Percentiles rank a stretch among this genome's conserved stretches.
phyloP scores from a whole-genome alignment of 1,140 invertebrate genomes.

The Lordiphosa clarofinis region DNA sequence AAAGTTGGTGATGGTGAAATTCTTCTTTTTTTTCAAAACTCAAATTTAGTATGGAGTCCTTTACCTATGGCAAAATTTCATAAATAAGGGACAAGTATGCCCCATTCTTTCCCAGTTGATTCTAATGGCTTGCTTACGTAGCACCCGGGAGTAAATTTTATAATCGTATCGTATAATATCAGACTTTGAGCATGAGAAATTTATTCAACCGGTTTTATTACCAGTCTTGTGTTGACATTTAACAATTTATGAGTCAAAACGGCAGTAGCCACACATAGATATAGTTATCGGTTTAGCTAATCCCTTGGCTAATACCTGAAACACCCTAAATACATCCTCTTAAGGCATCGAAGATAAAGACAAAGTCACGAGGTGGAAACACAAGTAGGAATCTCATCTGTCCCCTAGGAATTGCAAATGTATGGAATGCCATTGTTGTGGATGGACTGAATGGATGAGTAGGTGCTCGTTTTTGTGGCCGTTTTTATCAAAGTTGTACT shows the following conservation, averaged over 20 bases:
- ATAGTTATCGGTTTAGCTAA: conserved; percentile 51
- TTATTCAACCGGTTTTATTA: conserved; percentile 52
- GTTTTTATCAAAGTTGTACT: conserved; percentile 50
- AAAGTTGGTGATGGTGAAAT: no score
- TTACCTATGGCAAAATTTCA: no score
- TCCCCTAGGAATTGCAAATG: neutral
- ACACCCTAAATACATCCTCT: conserved; percentile 17
- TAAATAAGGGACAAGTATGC: no score
- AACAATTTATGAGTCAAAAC: conserved; percentile 56
- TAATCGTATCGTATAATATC: conserved; percentile 71
- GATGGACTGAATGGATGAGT: conserved; percentile 9
- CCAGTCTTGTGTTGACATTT: conserved; percentile 53
- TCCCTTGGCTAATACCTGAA: conserved; percentile 35
- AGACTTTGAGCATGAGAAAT: conserved; percentile 61
- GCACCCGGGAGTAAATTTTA: conserved; percentile 47
- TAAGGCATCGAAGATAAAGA: neutral
- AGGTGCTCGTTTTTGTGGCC: conserved; percentile 16
- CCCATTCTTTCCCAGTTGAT: no score
- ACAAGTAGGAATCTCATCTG: neutral
- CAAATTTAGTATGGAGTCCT: no score
- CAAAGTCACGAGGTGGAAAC: no score
- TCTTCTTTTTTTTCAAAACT: no score
- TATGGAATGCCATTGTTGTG: conserved; percentile 2
- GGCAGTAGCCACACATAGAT: conserved; percentile 57
- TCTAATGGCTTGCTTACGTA: conserved; percentile 46